Percentiles rank a stretch among this genome's conserved stretches.
These are phyloP conservation scores for Fulmarus glacialis DNA, from an alignment of 2,113 vertebrate species.

Conservation along the genomic window DNA sequence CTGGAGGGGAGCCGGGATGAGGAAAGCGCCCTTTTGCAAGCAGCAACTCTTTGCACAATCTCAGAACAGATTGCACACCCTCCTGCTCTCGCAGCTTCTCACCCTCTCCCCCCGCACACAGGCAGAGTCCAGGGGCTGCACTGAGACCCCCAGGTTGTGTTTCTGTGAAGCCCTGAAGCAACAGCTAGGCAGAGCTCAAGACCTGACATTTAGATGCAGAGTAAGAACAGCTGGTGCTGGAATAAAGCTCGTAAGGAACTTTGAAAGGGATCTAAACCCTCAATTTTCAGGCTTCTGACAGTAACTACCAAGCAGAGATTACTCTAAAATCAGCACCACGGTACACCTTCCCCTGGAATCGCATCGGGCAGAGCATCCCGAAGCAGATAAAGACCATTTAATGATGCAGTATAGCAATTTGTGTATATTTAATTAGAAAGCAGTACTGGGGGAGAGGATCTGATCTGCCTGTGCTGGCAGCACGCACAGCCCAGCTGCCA, in stretches of 20 bases:
- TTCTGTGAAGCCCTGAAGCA: not conserved
- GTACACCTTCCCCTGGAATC: not conserved
- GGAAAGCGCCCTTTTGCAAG: not conserved
- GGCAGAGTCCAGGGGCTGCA: not conserved
- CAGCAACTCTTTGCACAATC: not conserved
- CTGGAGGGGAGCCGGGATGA: not conserved
- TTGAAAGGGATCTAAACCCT: not conserved
- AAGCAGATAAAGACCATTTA: not conserved
- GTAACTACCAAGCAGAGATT: not conserved
- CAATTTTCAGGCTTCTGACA: rapidly evolving
- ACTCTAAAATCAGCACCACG: rapidly evolving
- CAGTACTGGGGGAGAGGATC: not conserved
- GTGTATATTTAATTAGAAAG: not conserved
- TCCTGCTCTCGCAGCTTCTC: not conserved
- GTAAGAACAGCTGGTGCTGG: not conserved
- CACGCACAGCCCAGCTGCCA: not conserved
- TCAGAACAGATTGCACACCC: rapidly evolving
- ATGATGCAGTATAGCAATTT: not conserved
- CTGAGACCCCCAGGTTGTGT: rapidly evolving
- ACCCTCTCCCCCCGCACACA: not conserved
- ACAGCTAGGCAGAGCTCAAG: not conserved
- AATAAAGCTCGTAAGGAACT: not conserved
- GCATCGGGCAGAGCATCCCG: not conserved
- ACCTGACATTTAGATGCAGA: rapidly evolving
- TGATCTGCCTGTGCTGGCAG: not conserved